Evolutionary conservation across 2,113 vertebrate species (phyloP).

Genomic region (Clarias gariepinus): DNA sequence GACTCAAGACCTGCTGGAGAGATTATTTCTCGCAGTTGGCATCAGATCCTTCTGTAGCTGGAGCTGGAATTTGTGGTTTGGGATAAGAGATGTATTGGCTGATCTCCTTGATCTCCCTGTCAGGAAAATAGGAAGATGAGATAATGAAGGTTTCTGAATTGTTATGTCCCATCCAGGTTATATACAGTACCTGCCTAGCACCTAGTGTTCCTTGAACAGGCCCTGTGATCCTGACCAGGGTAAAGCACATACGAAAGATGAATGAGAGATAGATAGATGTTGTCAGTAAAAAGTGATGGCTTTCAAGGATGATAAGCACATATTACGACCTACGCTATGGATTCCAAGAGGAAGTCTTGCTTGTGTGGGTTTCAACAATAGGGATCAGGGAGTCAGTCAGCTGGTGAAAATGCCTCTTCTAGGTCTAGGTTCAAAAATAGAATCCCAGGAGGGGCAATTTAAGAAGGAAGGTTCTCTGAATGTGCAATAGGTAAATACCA

Average conservation of each 20-base stretch:
- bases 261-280: not conserved
- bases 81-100: not conserved
- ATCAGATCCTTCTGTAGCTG: not conserved
- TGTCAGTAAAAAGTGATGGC: not conserved
- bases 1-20: not conserved
- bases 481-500: slow-evolving; percentile 3
- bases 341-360: not conserved
- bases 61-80: not conserved
- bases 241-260: not conserved
- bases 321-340: not conserved
- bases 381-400: not conserved
- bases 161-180: not conserved
- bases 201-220: not conserved
- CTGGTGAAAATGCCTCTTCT: not conserved
- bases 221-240: not conserved
- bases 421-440: not conserved
- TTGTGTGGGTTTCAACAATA: not conserved
- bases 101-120: not conserved
- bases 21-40: not conserved
- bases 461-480: not conserved
- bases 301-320: not conserved
- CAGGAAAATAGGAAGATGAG: not conserved
- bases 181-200: not conserved
- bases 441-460: slow-evolving; percentile 4
- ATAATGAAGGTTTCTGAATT: not conserved